These are phyloP conservation scores for Cinclus cinclus DNA, from an alignment of 2,113 vertebrate genomes.

Conservation along the genomic window DNA sequence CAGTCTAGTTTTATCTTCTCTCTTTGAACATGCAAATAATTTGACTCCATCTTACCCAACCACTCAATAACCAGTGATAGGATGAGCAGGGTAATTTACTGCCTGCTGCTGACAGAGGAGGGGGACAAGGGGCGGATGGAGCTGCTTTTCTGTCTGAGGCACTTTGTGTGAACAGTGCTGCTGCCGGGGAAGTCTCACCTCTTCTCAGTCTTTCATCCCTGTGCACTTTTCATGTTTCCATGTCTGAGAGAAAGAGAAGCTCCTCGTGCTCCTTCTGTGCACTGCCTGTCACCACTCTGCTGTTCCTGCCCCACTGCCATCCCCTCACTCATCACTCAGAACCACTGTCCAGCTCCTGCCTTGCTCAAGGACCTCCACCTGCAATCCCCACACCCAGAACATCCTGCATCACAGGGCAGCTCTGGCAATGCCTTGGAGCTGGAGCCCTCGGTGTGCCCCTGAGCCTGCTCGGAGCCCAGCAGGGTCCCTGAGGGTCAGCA, in stretches of 20 bases:
- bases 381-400: fast-evolving
- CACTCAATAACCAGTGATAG: background rate
- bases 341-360: fast-evolving
- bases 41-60: background rate
- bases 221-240: background rate
- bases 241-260: background rate
- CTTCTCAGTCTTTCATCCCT: background rate
- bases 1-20: background rate
- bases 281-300: background rate
- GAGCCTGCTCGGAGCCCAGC: too few relatives aligned
- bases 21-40: constrained; percentile 20
- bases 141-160: background rate
- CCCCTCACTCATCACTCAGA: background rate
- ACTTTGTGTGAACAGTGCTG: background rate
- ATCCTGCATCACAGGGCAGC: background rate
- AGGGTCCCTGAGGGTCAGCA: too few relatives aligned
- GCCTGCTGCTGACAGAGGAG: background rate
- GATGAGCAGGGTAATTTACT: background rate
- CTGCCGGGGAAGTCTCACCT: background rate
- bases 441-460: fast-evolving
- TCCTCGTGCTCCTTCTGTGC: background rate
- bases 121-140: background rate
- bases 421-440: background rate
- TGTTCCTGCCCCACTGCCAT: fast-evolving
- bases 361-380: background rate